phyloP scores from a whole-genome alignment of 2,113 vertebrate species.

The Limanda limanda region DNA sequence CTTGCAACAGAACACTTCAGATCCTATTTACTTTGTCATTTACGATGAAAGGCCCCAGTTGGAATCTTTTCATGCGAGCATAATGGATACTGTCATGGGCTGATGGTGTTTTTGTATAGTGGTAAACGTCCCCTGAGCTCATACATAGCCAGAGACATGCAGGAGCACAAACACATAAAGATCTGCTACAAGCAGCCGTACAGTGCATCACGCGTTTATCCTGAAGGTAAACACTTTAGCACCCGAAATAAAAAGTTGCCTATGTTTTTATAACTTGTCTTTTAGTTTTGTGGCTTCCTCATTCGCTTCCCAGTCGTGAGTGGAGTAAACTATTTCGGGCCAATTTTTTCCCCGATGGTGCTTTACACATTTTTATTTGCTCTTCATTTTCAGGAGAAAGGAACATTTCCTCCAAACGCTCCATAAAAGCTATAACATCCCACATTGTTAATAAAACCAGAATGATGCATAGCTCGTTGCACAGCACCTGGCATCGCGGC shows the following conservation, averaged over 20 bases:
- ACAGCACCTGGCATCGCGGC: conserved; percentile 13
- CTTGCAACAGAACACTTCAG: conserved; percentile 54
- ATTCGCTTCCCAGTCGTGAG: conserved; percentile 27
- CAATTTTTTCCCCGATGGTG: conserved; percentile 41
- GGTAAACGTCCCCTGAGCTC: conserved; percentile 10
- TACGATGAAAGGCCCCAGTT: conserved; percentile 61
- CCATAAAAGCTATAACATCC: conserved; percentile 66
- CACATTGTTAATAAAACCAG: conserved; percentile 59
- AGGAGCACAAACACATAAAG: conserved; percentile 9
- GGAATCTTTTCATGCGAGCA: conserved; percentile 60
- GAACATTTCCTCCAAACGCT: conserved; percentile 51
- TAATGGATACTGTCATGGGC: conserved; percentile 61
- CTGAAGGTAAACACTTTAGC: conserved; percentile 64
- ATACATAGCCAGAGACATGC: conserved; percentile 3
- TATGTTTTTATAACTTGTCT: conserved; percentile 40
- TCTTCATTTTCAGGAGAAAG: conserved; percentile 59
- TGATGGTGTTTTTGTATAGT: conserved; percentile 51
- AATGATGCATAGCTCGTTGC: conserved; percentile 45
- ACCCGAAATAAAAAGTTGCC: conserved; percentile 51
- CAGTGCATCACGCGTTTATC: not conserved
- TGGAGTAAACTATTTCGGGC: conserved; percentile 17
- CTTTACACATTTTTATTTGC: conserved; percentile 58
- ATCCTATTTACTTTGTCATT: conserved; percentile 74
- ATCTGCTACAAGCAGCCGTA: not conserved
- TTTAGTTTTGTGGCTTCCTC: conserved; percentile 48